A percentile compares a stretch with the other conserved stretches of the same genome.
Evolutionary conservation across 1,140 invertebrate genomes (phyloP).

Genomic region (Oreohelix idahoensis): DNA sequence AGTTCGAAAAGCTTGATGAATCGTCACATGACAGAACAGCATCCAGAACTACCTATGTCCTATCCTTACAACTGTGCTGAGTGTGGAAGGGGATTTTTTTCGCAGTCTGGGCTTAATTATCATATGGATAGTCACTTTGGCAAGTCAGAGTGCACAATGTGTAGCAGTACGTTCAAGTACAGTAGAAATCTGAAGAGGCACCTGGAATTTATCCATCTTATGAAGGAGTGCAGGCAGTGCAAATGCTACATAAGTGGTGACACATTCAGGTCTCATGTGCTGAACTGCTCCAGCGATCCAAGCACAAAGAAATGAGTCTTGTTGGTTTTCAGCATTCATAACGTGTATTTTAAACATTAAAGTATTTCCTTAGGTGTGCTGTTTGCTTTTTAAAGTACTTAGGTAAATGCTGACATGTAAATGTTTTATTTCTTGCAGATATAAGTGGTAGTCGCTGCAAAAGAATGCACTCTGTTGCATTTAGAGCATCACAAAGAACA

Average conservation of each 20-base stretch:
- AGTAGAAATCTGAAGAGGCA: conserved; percentile 29
- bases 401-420: neutral
- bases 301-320: neutral
- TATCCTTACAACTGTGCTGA: conserved; percentile 26
- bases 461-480: neutral
- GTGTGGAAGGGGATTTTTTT: conserved; percentile 37
- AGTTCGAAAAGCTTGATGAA: neutral
- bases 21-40: conserved; percentile 24
- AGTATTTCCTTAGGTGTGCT: neutral
- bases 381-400: neutral
- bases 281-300: neutral
- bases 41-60: neutral
- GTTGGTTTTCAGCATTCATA: too few species aligned
- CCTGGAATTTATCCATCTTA: conserved; percentile 11
- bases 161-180: conserved; percentile 14
- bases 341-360: neutral
- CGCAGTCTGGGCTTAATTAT: conserved; percentile 12
- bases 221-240: conserved; percentile 23
- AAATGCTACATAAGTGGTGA: conserved; percentile 18
- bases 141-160: conserved; percentile 5
- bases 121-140: conserved; percentile 30
- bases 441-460: neutral
- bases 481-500: neutral
- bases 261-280: neutral
- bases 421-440: conserved; percentile 29